Conservation (phyloP, 1,140 invertebrate genomes). For the Globodera rostochiensis region DNA sequence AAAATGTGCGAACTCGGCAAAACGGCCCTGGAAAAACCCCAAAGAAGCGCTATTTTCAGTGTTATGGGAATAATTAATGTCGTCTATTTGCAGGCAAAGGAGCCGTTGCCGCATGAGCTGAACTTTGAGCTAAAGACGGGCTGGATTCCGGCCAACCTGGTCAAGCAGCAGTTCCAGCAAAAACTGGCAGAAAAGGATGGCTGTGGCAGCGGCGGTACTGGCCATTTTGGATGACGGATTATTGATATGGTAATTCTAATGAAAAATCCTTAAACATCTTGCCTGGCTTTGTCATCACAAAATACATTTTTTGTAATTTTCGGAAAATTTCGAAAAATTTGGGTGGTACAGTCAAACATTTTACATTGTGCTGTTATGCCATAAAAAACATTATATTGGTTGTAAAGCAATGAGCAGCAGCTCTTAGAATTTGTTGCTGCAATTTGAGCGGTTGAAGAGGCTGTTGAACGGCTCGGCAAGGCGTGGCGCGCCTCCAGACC, state of each 20-base stretch:
- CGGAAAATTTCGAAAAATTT: too few relatives aligned
- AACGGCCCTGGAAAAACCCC: too few relatives aligned
- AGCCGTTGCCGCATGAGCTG: conserved; percentile 49
- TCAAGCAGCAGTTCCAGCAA: conserved; percentile 18
- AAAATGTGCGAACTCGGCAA: too few relatives aligned
- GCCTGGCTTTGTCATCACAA: too few relatives aligned
- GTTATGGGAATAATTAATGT: neutral
- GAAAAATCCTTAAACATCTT: too few relatives aligned
- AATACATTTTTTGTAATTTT: neutral
- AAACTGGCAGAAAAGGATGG: conserved; percentile 3
- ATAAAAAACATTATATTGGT: neutral
- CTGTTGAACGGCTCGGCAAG: neutral
- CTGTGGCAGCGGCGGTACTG: neutral
- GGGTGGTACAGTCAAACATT: too few relatives aligned
- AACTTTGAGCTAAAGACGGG: conserved; percentile 39
- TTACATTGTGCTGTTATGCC: too few relatives aligned
- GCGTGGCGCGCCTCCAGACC: neutral
- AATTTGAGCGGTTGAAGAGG: neutral
- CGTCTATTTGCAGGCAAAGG: conserved; percentile 28
- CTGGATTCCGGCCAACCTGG: conserved; percentile 42
- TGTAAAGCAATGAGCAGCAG: neutral
- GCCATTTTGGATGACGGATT: too few relatives aligned
- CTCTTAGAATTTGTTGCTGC: neutral
- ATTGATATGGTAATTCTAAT: too few relatives aligned
- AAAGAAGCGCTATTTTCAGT: neutral